Base-by-base conservation (phyloP, 2,888 invertebrate species). In the Ornithoptera alexandrae region DNA sequence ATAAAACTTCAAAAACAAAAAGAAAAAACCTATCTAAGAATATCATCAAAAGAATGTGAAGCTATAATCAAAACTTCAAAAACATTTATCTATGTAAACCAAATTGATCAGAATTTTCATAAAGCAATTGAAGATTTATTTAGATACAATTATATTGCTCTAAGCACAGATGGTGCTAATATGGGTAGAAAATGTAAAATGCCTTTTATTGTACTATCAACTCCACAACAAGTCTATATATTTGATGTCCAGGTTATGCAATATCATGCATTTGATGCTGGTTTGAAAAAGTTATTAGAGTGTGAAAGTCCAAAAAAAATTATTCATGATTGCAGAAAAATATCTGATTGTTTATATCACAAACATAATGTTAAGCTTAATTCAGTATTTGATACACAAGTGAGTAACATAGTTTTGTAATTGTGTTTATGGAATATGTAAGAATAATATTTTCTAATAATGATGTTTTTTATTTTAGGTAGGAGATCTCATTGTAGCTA, bases 311-410 rank as follows among this genome's bases (percentile, higher is more conserved):
- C 93, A 42, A 89, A 92, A 69, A 94, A 94, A 85, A 93, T 95
- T 74, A 86, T 94, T 46, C 94, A 95, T 85, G 93, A 94, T 77
- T 93, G 93, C 73, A 87, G 94, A 71, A 88, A 90, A 73, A 78
- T 94, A 69, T 93, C 94, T 0, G 95, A 95, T 77, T 93, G 94
- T 74, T 82, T 95, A 62, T 92, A 87, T 79, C 94, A 94, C 78
- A 93, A 93, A 76, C 94, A 94, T 79, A 86, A 89, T 80, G 90
- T 94, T 17, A 88, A 90, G 75, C 80, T 94, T 66, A 82, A 86
- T 70, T 94, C 94, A 75, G 89, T 95, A 57, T 94, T 94, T 90
- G 95, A 95, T 79, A 94, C 94, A 72, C 93, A 94, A 89, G 93
- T 93, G 67, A 58, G 66, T 70, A 57, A 39, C 39, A 39, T 7